Conservation (phyloP, 2,797 vertebrate genomes). For the Sebastiscus tertius region DNA sequence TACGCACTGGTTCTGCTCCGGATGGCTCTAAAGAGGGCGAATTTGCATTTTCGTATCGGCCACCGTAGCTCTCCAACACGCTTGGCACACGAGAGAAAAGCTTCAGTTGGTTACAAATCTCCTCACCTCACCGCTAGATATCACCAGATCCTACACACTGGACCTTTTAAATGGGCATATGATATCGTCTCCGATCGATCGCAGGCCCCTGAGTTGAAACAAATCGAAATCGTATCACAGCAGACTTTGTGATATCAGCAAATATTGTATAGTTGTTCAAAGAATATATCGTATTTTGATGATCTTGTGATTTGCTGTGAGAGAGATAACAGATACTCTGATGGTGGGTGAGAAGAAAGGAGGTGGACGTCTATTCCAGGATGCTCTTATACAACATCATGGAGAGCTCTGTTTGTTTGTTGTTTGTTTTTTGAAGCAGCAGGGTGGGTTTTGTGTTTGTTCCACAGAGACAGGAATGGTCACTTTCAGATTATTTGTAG, state of each 20-base stretch:
- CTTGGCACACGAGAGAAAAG: not conserved
- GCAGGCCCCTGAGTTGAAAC: not conserved
- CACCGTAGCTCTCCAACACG: not conserved
- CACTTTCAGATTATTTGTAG: conserved; percentile 27
- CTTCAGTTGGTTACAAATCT: not conserved
- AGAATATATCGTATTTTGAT: no score
- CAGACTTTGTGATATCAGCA: not conserved
- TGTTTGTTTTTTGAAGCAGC: not conserved
- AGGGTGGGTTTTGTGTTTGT: conserved; percentile 20
- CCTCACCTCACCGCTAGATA: not conserved
- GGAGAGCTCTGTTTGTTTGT: not conserved
- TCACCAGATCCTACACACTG: not conserved
- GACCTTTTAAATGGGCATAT: not conserved
- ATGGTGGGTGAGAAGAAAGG: not conserved
- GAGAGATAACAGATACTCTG: conserved; percentile 10
- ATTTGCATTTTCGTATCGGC: fast-evolving
- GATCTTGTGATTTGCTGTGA: not conserved
- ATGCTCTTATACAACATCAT: not conserved
- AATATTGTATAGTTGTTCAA: not conserved
- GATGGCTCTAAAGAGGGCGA: fast-evolving
- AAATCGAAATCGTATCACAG: fast-evolving
- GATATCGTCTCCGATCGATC: not conserved
- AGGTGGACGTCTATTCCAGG: not conserved
- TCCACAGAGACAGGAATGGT: conserved; percentile 22
- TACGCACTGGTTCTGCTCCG: no score